Conservation (phyloP, 2,113 vertebrate genomes). For the Ciconia stormi region DNA sequence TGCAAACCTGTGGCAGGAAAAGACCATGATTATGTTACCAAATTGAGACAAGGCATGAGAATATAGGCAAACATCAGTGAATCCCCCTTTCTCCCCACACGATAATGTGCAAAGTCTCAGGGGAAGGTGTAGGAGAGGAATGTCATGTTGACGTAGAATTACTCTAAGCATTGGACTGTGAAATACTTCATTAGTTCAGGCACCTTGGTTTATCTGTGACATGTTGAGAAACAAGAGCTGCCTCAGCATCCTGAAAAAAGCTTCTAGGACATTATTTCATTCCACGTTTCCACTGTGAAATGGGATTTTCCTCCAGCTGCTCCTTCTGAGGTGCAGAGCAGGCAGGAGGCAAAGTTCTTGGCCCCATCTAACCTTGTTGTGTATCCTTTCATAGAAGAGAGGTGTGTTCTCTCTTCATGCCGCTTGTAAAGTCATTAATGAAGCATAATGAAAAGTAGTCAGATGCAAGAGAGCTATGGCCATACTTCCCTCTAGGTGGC, state of each 20-base stretch:
- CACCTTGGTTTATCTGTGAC: not conserved
- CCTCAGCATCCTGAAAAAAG: not conserved
- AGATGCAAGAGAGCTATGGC: not conserved
- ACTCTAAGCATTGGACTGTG: not conserved
- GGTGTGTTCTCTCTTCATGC: not conserved
- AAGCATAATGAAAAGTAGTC: not conserved
- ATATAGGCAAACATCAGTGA: not conserved
- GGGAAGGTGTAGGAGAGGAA: not conserved
- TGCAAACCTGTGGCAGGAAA: slow-evolving; percentile 82
- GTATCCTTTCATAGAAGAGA: not conserved
- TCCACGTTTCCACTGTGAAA: not conserved
- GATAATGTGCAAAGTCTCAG: not conserved
- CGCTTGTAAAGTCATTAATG: not conserved
- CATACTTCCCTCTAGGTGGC: not conserved
- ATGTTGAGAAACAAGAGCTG: not conserved
- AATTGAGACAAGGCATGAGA: not conserved
- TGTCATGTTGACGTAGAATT: not conserved
- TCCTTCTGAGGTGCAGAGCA: not conserved
- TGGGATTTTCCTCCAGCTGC: not conserved
- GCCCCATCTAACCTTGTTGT: not conserved
- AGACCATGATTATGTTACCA: not conserved
- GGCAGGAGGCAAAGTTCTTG: not conserved
- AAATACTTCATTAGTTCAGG: not conserved
- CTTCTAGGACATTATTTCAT: not conserved
- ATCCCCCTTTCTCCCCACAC: not conserved